phyloP scores from a whole-genome alignment of 30 jellyfish, hydroid and myxozoan genomes.

The Pseudorhiza aurosa region DNA sequence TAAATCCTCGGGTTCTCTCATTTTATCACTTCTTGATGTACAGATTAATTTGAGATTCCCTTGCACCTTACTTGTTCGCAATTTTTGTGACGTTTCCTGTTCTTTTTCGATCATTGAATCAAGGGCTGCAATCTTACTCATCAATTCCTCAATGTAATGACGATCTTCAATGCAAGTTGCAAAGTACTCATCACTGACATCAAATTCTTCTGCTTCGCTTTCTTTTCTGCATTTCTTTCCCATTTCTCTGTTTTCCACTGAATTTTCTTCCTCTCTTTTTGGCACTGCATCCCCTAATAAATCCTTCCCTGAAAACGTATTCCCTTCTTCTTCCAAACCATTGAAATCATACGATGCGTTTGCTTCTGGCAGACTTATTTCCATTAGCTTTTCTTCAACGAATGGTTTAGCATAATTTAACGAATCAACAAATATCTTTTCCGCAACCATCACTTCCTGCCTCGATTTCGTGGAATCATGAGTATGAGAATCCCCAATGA shows the following conservation, averaged over 20 bases:
- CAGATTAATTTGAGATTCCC: background rate
- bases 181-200: background rate
- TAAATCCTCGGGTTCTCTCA: conserved; percentile 46
- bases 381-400: background rate
- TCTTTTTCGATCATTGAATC: conserved; percentile 47
- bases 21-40: conserved; percentile 16
- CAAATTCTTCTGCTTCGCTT: background rate
- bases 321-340: background rate
- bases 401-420: no score
- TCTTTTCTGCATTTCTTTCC: background rate
- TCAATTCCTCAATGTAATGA: conserved; percentile 39
- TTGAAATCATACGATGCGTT: background rate
- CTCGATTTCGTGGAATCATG: background rate
- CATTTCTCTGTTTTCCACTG: background rate
- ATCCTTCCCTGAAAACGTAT: background rate
- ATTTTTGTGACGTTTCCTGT: background rate
- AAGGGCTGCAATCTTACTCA: conserved; percentile 25
- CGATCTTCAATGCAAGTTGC: conserved; percentile 35
- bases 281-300: background rate
- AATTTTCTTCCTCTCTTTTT: background rate
- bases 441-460: background rate
- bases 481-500: background rate
- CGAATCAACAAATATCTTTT: no score
- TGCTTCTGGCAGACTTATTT: background rate
- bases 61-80: background rate